Evolutionary conservation across 1,140 invertebrate species (phyloP).

Genomic region (Zaprionus tsacasi): DNA sequence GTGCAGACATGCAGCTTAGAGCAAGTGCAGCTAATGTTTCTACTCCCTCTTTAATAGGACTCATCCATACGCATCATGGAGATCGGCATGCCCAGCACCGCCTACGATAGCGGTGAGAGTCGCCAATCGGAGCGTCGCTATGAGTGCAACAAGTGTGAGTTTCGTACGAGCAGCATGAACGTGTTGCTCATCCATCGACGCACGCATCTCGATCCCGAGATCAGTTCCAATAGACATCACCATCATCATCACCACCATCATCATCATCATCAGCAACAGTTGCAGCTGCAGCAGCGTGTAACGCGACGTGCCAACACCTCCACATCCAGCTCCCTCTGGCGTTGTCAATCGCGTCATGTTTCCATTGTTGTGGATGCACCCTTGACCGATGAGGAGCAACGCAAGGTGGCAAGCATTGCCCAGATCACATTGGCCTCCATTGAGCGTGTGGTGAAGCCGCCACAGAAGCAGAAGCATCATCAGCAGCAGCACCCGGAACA

Average conservation of each 20-base stretch:
- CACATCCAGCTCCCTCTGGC: slow-evolving; percentile 25
- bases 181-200: slow-evolving; percentile 62
- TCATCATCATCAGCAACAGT: not conserved
- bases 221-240: not conserved
- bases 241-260: not conserved
- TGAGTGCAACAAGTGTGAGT: slow-evolving; percentile 56
- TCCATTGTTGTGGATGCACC: slow-evolving; percentile 64
- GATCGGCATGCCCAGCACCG: slow-evolving; percentile 28
- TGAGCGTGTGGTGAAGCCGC: slow-evolving; percentile 57
- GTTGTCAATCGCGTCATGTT: slow-evolving; percentile 62
- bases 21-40: not conserved
- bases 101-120: not conserved
- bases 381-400: slow-evolving; percentile 46
- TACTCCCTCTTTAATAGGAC: slow-evolving; percentile 28
- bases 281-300: slow-evolving; percentile 16
- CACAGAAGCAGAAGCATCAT: not conserved
- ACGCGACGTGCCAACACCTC: slow-evolving; percentile 47
- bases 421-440: slow-evolving; percentile 55
- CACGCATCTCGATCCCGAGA: slow-evolving; percentile 39
- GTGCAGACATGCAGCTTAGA: not conserved
- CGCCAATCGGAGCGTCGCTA: slow-evolving; percentile 28
- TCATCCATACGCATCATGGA: slow-evolving; percentile 65
- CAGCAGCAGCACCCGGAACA: not conserved
- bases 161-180: slow-evolving; percentile 65
- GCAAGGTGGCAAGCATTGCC: slow-evolving; percentile 49